Evolutionary conservation across 23 tunicate species (phyloP), one percentile per base, ranked within the genome.

Genomic region (Ciona savignyi): DNA sequence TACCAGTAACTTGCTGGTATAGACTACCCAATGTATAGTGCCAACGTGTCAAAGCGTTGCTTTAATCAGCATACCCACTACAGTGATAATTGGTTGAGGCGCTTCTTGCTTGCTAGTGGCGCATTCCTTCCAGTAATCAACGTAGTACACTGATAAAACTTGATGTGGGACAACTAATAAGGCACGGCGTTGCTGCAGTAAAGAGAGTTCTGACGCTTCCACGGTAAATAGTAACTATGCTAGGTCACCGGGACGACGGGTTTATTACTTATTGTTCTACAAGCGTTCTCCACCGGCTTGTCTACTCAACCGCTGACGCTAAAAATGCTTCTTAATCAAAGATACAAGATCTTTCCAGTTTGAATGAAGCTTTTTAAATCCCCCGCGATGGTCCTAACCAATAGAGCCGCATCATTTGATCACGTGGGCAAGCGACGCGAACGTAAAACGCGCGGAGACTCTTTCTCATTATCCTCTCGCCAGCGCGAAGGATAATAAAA

Each of bases 341-440:
- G 30, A 65, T 22, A 32, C 31, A 23, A 66, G 72, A 60, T 51
- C 34, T 64, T 66, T 26, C 11, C 28, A 32, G 24, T 22, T 83
- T 84, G 77, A 78, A 84, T 77, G 64, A 66, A 84, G 32, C 66
- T 60, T 60, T 79, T 88, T 82, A 77, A 88, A 88, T 80, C 51
- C 68, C 87, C 96, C 96, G 96, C 96, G 78, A 73, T 33, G 79
- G 27, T 34, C 48, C 35, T 71, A 51, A 33, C 96, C 96, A 88
- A 88, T 88, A 29, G 28, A 73, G 31, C 34, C 19, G 27, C 35
- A 62, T 35, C 34, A 22, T 51, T 34, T 4, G 24, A 66, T 80
- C 93, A 86, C 93, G 93, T 86, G 93, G 23, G 42, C 51, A 9
- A 9, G 28, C 24, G 23, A 15, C 67, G 67, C 66, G 29, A 27